Conservation (phyloP, 2,113 vertebrate species). For the Bungarus multicinctus region DNA sequence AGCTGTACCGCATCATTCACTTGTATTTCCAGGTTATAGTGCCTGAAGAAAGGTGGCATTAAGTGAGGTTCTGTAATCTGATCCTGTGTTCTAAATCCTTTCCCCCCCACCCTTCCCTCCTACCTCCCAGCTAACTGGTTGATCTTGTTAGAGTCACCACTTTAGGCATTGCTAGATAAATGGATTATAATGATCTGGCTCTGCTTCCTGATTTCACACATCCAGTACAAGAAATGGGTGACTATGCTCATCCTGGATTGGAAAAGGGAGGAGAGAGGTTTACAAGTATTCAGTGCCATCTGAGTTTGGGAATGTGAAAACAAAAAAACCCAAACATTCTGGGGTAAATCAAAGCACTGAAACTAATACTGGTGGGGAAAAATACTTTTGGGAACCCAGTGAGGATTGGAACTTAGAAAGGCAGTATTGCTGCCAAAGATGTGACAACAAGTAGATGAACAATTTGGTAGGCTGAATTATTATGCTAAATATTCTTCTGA, state of each 20-base stretch:
- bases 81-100: no score
- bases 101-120: neutral
- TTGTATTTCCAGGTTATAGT: constrained; percentile 30
- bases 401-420: neutral
- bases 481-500: neutral
- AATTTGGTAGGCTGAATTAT: neutral
- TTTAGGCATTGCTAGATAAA: neutral
- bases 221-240: neutral
- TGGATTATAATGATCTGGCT: constrained; percentile 10
- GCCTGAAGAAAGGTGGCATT: neutral
- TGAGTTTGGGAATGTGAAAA: neutral
- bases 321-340: neutral
- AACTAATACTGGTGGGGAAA: neutral
- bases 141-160: neutral
- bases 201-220: constrained; percentile 9
- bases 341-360: neutral
- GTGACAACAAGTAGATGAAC: neutral
- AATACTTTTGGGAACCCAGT: neutral
- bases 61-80: neutral
- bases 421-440: neutral
- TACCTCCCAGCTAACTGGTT: neutral
- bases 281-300: neutral
- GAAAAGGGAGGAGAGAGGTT: neutral
- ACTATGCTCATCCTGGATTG: neutral
- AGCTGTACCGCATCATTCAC: constrained; percentile 34